Evolutionary conservation across 2,888 invertebrate species (phyloP).

Genomic region (Tillus elongatus): DNA sequence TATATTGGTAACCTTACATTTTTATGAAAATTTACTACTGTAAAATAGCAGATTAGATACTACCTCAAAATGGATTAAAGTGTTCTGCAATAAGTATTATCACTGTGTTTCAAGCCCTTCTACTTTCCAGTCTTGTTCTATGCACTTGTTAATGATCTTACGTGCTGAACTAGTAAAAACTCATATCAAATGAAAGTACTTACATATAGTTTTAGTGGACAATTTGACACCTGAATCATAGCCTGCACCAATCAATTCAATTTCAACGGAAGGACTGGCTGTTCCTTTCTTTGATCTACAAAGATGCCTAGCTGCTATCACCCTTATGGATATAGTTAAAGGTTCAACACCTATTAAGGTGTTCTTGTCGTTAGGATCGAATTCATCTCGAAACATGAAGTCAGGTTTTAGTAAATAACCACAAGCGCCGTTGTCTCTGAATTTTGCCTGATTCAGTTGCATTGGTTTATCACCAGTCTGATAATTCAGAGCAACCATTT

Average conservation of each 20-base stretch:
- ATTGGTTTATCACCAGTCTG: conserved; percentile 93
- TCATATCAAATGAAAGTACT: conserved; percentile 43
- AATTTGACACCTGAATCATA: conserved; percentile 77
- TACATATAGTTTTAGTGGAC: conserved; percentile 76
- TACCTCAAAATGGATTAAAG: no score
- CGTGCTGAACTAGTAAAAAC: no score
- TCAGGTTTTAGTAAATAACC: conserved; percentile 89
- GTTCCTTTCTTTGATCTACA: conserved; percentile 74
- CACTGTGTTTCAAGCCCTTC: no score
- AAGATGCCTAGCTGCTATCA: conserved; percentile 86
- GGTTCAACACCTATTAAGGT: conserved; percentile 52
- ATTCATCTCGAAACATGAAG: conserved; percentile 72
- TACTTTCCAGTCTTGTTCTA: no score
- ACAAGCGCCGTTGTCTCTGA: conserved; percentile 83
- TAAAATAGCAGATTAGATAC: no score
- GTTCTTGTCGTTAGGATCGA: conserved; percentile 66
- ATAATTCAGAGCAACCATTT: conserved; percentile 96
- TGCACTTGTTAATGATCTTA: no score
- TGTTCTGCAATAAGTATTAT: no score
- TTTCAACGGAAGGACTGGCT: conserved; percentile 83
- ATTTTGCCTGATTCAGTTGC: conserved; percentile 92
- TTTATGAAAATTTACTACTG: no score
- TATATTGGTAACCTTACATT: no score
- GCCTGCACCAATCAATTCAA: conserved; percentile 82
- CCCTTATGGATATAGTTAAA: conserved; percentile 57